Percentiles rank a stretch among this genome's conserved stretches.
Evolutionary conservation across 2,113 vertebrate genomes (phyloP).

Genomic region (Prunella himalayana): DNA sequence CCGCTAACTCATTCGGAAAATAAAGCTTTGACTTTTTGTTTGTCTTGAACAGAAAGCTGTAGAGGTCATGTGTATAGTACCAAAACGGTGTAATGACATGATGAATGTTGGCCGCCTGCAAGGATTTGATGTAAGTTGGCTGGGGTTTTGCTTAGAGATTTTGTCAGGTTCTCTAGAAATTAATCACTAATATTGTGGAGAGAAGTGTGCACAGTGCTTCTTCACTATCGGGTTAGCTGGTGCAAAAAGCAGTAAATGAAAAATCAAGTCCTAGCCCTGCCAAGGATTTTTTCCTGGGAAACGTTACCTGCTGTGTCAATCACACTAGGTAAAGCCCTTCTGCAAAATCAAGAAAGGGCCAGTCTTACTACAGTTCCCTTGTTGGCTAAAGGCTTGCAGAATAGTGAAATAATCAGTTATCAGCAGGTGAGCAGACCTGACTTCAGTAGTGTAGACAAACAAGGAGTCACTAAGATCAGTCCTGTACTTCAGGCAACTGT

Average conservation of each 20-base stretch:
- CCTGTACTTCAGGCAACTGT: neutral
- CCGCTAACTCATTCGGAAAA: neutral
- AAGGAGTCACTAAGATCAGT: neutral
- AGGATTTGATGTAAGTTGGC: slow-evolving; percentile 91
- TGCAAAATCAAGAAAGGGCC: neutral
- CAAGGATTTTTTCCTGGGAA: neutral
- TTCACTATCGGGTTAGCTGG: neutral
- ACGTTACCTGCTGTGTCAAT: neutral
- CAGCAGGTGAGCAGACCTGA: neutral
- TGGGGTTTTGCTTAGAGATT: neutral
- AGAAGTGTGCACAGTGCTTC: neutral
- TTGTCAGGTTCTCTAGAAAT: neutral
- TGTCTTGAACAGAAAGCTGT: slow-evolving; percentile 85
- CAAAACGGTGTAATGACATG: slow-evolving; percentile 98
- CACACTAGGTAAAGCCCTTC: neutral
- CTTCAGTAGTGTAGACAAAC: neutral
- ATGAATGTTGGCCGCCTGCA: slow-evolving; percentile 98
- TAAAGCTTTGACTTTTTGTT: slow-evolving; percentile 15
- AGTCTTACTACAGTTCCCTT: neutral
- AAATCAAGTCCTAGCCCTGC: neutral
- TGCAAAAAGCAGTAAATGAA: neutral
- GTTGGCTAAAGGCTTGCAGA: neutral
- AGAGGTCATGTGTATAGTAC: slow-evolving; percentile 96
- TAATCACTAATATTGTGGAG: neutral
- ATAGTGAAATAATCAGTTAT: neutral